Evolutionary conservation across 2,113 vertebrate genomes (phyloP).

Genomic region (Nannospalax galili): DNA sequence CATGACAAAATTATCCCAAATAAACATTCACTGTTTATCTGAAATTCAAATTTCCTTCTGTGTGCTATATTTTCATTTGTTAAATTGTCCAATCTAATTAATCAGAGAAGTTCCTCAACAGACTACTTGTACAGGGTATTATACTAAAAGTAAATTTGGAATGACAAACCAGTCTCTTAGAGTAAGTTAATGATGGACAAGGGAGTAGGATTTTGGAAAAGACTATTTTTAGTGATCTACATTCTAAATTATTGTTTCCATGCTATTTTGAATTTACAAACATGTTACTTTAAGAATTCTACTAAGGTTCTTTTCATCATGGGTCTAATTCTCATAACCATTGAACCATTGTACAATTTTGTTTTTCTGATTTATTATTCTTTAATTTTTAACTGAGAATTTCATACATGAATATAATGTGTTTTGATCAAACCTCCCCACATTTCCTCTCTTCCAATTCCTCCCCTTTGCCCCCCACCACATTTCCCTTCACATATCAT

Average conservation of each 20-base stretch:
- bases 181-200: background rate
- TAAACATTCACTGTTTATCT: no score
- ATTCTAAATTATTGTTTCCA: background rate
- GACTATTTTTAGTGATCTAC: background rate
- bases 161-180: background rate
- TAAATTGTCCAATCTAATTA: no score
- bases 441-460: no score
- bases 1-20: no score
- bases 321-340: background rate
- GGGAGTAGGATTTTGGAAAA: background rate
- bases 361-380: background rate
- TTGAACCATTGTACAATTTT: background rate
- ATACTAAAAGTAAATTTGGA: background rate
- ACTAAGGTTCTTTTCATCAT: background rate
- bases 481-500: background rate
- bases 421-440: background rate
- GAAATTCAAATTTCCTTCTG: no score
- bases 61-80: background rate
- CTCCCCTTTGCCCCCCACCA: background rate
- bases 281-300: background rate
- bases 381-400: background rate
- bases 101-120: no score
- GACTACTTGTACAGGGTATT: background rate
- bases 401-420: background rate
- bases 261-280: background rate